Evolutionary conservation across 2,797 vertebrate species (phyloP), one percentile per base, ranked within the genome.

Genomic region (Urocyon cinereoargenteus): DNA sequence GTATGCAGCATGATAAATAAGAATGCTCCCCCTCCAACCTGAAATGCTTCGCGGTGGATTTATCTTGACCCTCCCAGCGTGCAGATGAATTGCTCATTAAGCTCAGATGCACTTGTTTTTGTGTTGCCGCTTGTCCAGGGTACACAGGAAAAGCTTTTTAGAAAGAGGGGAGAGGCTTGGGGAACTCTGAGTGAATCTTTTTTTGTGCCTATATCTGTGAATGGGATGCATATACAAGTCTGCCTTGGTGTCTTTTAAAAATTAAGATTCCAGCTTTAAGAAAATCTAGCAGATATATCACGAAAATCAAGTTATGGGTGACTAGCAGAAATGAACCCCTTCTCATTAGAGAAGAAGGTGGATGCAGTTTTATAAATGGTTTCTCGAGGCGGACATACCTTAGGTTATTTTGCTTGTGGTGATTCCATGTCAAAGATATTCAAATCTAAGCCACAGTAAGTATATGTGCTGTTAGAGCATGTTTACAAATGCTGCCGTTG

Each of bases 51-150:
- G n/a, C 40, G 1, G 2, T 6, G 68, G 82, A 34, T 70, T 96
- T 91, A 73, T 64, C 93, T 81, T 85, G 61, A 79, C 53, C 87
- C 36, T 89, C 49, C 66, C 93, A n/a, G 13, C 31, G 28, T 61
- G 77, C 28, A 26, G 61, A 59, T 93, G 62, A 96, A 91, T 94
- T 89, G 91, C 90, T 95, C 92, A 82, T 89, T n/a, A 94, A 90
- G 77, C 62, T 62, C 79, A 51, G 64, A 34, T 8, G 40, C 31
- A n/a, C 92, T 87, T 75, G 49, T 85, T 78, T 92, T 66, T 55
- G 36, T 72, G 72, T 96, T 83, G 15, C 3, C 0, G 3, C 81
- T 98, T 97, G 72, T 87, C 96, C 36, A 95, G 70, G 15, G 55
- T 81, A 75, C 26, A 4, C 45, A 59, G n/a, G 59, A 59, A 59